Conservation (phyloP, 37 sponge, comb jelly and placozoan genomes). For the Chondrosia reniformis region DNA sequence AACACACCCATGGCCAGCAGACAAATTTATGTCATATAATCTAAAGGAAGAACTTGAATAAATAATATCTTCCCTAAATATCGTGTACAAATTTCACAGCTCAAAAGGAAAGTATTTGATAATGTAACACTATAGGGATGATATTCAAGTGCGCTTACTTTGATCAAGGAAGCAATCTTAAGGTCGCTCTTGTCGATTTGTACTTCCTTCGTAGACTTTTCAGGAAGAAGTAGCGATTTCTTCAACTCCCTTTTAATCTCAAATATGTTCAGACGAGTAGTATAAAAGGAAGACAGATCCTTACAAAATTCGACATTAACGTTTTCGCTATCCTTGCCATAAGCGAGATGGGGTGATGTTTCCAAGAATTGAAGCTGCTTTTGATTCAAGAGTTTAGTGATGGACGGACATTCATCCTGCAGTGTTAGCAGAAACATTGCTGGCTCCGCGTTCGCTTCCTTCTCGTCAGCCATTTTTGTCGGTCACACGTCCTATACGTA, state of each 20-base stretch:
- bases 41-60: no score
- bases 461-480: no score
- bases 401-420: constrained; percentile 1
- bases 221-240: constrained; percentile 32
- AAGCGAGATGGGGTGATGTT: constrained; percentile 20
- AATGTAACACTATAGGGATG: no score
- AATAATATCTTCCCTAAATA: no score
- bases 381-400: not conserved
- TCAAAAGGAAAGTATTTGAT: no score
- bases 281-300: constrained; percentile 28
- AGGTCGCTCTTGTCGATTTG: constrained; percentile 25
- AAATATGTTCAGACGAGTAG: not conserved
- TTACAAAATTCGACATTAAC: constrained; percentile 44
- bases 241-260: constrained; percentile 12
- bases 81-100: no score
- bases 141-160: no score
- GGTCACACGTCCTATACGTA: no score
- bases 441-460: no score
- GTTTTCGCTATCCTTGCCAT: not conserved
- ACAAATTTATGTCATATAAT: no score
- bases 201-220: constrained; percentile 9
- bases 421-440: constrained; percentile 20
- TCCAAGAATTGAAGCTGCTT: constrained; percentile 25
- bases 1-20: no score
- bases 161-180: no score